Percentiles rank a stretch among this genome's conserved stretches.
Evolutionary conservation across 2,113 vertebrate genomes (phyloP).

Genomic region (Holacanthus passer): DNA sequence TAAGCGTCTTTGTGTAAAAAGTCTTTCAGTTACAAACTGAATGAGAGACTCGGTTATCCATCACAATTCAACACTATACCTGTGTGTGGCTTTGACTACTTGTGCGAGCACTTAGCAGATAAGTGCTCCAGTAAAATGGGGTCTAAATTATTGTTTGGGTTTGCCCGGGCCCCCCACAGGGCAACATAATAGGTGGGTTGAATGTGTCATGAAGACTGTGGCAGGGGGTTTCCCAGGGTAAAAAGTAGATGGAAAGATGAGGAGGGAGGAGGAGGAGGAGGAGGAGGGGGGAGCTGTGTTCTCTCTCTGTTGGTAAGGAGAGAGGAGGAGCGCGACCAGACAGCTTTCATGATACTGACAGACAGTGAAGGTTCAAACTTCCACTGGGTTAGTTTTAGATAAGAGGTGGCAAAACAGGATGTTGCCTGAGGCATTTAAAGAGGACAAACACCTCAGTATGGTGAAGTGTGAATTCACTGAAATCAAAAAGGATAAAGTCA

Average conservation of each 20-base stretch:
- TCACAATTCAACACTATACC: slow-evolving; percentile 10
- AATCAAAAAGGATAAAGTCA: neutral
- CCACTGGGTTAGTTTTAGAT: slow-evolving; percentile 8
- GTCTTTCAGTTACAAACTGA: neutral
- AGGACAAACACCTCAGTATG: neutral
- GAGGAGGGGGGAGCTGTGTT: slow-evolving; percentile 31
- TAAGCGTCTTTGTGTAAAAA: slow-evolving; percentile 1
- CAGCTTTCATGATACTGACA: slow-evolving; percentile 22
- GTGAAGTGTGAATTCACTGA: neutral
- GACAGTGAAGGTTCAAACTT: slow-evolving; percentile 1
- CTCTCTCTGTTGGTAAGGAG: slow-evolving; percentile 29
- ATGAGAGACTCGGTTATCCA: slow-evolving; percentile 12
- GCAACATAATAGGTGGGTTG: slow-evolving; percentile 66
- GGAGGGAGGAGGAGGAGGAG: slow-evolving; percentile 44
- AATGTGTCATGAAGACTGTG: slow-evolving; percentile 61
- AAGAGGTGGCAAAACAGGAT: neutral
- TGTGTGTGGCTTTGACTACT: slow-evolving; percentile 41
- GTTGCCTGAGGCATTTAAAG: neutral
- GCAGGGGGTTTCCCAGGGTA: slow-evolving; percentile 71
- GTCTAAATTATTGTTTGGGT: slow-evolving; percentile 73
- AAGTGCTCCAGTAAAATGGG: slow-evolving; percentile 49
- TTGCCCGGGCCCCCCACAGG: slow-evolving; percentile 53
- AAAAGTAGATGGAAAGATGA: slow-evolving; percentile 69
- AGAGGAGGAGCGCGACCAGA: slow-evolving; percentile 23
- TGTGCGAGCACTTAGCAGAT: slow-evolving; percentile 61